These are phyloP conservation scores for Epicauta chinensis DNA, from an alignment of 1,140 invertebrate genomes.

Conservation along the genomic window DNA sequence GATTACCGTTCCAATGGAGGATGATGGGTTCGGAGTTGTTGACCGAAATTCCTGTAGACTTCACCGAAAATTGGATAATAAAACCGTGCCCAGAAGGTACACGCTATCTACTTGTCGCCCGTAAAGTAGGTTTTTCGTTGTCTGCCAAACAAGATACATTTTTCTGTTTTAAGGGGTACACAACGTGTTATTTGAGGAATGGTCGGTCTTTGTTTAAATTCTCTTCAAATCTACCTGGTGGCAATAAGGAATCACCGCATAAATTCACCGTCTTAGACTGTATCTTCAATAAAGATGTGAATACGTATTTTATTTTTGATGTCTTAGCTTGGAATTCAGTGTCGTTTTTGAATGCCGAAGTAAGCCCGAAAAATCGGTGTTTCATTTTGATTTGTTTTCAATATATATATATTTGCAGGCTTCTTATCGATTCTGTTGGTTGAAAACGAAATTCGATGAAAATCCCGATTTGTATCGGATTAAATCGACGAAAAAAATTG, in stretches of 20 bases:
- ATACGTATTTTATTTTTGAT: conserved; percentile 73
- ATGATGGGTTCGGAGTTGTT: conserved; percentile 91
- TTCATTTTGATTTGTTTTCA: not conserved
- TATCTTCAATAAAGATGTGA: conserved; percentile 57
- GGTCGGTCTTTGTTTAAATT: conserved; percentile 57
- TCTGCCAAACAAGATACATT: conserved; percentile 1
- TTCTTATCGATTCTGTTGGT: conserved; percentile 72
- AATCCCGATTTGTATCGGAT: conserved; percentile 37
- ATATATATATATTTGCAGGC: conserved; percentile 49
- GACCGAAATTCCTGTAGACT: conserved; percentile 72
- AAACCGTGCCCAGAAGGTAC: conserved; percentile 77
- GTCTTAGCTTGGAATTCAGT: conserved; percentile 76
- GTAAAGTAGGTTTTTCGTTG: conserved; percentile 46
- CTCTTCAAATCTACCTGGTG: conserved; percentile 70
- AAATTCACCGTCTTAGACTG: conserved; percentile 70
- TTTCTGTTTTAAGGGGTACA: conserved; percentile 52
- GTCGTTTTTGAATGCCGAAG: conserved; percentile 71
- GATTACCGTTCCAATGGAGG: conserved; percentile 35
- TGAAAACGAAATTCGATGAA: conserved; percentile 61
- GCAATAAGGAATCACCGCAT: conserved; percentile 38
- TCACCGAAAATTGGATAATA: conserved; percentile 72
- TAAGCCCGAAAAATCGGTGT: conserved; percentile 42
- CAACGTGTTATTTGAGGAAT: conserved; percentile 63
- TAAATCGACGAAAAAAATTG: conserved; percentile 11
- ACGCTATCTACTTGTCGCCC: conserved; percentile 69